phyloP scores from a whole-genome alignment of 2,888 invertebrate species.

The Drosophila acutilabella region DNA sequence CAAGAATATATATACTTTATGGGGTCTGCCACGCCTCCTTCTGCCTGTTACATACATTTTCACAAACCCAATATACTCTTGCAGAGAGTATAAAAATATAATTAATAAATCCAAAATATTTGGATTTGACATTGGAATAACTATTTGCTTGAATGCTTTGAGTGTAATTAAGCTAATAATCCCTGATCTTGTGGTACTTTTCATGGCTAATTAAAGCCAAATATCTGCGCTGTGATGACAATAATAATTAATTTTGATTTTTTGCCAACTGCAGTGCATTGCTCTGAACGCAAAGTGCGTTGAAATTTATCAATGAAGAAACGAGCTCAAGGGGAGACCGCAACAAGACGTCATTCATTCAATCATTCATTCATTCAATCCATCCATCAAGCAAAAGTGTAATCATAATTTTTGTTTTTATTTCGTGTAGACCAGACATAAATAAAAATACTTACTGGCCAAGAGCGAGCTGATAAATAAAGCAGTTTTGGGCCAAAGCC shows the following conservation, averaged over 20 bases:
- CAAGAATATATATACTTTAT: too few species aligned
- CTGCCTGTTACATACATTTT: too few species aligned
- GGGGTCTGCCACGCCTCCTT: too few species aligned
- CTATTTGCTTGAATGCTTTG: constrained; percentile 17
- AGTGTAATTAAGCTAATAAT: constrained; percentile 14
- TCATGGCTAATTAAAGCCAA: constrained; percentile 54
- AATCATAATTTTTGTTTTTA: constrained; percentile 50
- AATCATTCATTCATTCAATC: constrained; percentile 25
- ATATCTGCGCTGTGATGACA: constrained; percentile 47
- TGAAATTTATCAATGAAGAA: constrained; percentile 64
- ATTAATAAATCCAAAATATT: not conserved
- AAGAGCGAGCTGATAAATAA: constrained; percentile 49
- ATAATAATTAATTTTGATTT: constrained; percentile 29
- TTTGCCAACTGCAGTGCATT: constrained; percentile 50
- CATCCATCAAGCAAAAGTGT: constrained; percentile 41
- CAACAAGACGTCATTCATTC: constrained; percentile 62
- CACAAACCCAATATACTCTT: too few species aligned
- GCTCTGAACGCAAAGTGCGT: constrained; percentile 51
- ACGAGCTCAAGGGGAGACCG: constrained; percentile 71
- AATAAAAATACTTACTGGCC: constrained; percentile 8
- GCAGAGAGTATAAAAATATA: too few species aligned
- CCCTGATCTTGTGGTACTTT: constrained; percentile 7
- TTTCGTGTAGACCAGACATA: constrained; percentile 8
- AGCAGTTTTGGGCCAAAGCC: constrained; percentile 43
- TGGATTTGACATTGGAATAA: constrained; percentile 51